Percentiles rank a stretch among this genome's conserved stretches.
These are phyloP conservation scores for Artibeus jamaicensis DNA, from an alignment of 2,797 vertebrate species.

Conservation along the genomic window DNA sequence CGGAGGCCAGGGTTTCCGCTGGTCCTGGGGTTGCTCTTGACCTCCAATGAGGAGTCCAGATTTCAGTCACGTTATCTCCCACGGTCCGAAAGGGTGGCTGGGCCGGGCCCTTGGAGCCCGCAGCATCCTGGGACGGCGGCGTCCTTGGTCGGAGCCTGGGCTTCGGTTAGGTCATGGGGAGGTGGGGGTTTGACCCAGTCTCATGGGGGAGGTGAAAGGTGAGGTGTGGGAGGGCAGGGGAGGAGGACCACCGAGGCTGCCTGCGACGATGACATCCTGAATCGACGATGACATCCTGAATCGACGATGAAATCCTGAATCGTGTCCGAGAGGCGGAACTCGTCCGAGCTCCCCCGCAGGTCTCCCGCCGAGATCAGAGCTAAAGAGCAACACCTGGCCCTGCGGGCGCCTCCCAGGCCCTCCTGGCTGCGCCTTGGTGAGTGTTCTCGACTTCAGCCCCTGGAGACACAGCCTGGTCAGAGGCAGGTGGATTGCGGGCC, in stretches of 20 bases:
- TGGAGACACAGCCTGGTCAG: neutral
- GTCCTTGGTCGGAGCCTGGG: neutral
- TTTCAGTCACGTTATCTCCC: rapidly evolving
- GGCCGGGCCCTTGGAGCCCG: neutral
- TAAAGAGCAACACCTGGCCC: neutral
- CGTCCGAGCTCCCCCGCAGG: rapidly evolving
- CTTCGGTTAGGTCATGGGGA: neutral
- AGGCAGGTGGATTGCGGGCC: rapidly evolving
- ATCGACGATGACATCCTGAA: too few species aligned
- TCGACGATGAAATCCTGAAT: rapidly evolving
- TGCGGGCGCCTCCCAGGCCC: neutral
- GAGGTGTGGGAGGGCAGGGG: rapidly evolving
- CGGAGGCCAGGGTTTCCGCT: neutral
- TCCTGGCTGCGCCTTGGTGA: neutral
- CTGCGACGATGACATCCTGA: rapidly evolving
- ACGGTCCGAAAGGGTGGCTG: neutral
- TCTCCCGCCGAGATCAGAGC: neutral
- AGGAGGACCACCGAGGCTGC: neutral
- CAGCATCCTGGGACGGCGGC: too few species aligned
- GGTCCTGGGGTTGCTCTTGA: too few species aligned
- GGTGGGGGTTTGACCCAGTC: neutral
- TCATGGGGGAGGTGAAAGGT: too few species aligned
- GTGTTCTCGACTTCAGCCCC: neutral
- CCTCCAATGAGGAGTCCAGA: too few species aligned
- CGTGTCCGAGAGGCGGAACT: rapidly evolving